phyloP scores from a whole-genome alignment of 2,888 invertebrate species.

The Drosophila siamana region DNA sequence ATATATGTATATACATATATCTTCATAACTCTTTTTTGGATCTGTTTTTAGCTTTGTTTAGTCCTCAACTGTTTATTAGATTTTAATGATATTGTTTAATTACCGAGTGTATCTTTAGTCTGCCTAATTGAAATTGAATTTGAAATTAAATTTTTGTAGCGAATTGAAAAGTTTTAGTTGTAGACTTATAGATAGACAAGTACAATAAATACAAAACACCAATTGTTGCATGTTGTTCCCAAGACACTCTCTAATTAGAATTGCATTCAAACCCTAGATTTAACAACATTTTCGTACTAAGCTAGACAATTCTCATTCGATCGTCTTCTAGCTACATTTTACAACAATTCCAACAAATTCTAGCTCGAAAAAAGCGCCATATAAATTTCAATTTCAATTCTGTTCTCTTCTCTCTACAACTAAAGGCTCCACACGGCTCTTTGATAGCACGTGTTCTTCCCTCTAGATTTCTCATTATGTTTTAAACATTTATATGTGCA shows the following conservation, averaged over 20 bases:
- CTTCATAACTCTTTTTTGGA: slow-evolving; percentile 30
- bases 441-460: slow-evolving; percentile 15
- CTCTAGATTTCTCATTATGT: slow-evolving; percentile 54
- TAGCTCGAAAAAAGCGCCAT: slow-evolving; percentile 47
- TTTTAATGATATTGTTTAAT: slow-evolving; percentile 45
- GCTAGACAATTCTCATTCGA: slow-evolving; percentile 21
- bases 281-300: slow-evolving; percentile 27
- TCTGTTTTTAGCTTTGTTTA: slow-evolving; percentile 48
- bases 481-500: slow-evolving; percentile 78
- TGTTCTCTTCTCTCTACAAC: slow-evolving; percentile 6
- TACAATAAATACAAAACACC: slow-evolving; percentile 66
- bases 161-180: slow-evolving; percentile 33
- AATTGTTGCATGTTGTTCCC: slow-evolving; percentile 71
- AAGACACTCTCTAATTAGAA: slow-evolving; percentile 55
- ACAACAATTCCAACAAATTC: slow-evolving; percentile 25
- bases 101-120: slow-evolving; percentile 34
- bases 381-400: slow-evolving; percentile 32
- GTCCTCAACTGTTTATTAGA: slow-evolving; percentile 43
- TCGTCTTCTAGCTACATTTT: slow-evolving; percentile 5
- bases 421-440: slow-evolving; percentile 22
- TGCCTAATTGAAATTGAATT: slow-evolving; percentile 53
- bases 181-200: slow-evolving; percentile 45
- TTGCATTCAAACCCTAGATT: slow-evolving; percentile 22
- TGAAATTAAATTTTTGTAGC: slow-evolving; percentile 38
- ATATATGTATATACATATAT: slow-evolving; percentile 8